Base-by-base conservation (phyloP, 1,140 invertebrate genomes). In the Batillaria attramentaria region DNA sequence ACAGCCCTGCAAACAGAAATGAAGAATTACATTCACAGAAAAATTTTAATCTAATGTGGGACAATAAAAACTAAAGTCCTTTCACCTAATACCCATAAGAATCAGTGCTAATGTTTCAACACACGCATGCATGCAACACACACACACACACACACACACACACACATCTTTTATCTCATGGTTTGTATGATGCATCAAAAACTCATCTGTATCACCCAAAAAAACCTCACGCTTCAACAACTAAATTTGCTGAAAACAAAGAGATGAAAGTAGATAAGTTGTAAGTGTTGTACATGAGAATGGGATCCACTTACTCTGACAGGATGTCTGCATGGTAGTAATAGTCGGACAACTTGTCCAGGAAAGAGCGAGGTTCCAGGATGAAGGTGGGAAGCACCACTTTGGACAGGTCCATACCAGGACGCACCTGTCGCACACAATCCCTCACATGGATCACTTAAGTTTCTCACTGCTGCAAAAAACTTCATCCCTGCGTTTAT, bases 371-470 rank as follows among this genome's bases (percentile, higher is more conserved):
- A 28, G 97, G 96, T 88, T 98, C 97, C 72, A 98, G 92, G 82
- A 99, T 98, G 88, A 99, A 99, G 6, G 93, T 93, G 0, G 97
- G 97, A 66, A 98, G 91, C 13, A 97, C 96, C 41, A 98, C 97
- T 91, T 97, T 97, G 70, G 96, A 97, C n/a, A 98, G 91, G 92
- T 98, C 97, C 97, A 98, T 98, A 31, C 97, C 97, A 31, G 97
- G 97, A 35, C 97, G 93, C n/a, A 93, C 85, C 91, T 93, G 81
- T 6, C 78, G 73, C n/a, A n/a, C n/a, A n/a, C n/a, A n/a, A n/a
- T n/a, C n/a, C n/a, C n/a, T n/a, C n/a, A n/a, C n/a, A n/a, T n/a
- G n/a, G 20, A 24, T 31, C 18, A 2, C 20, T 66, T 31, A 66
- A 31, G 2, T 18, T 54, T 3, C n/a, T 54, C n/a, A 54, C n/a